Evolutionary conservation across 2,113 vertebrate genomes (phyloP).

Genomic region (Triplophysa siluroides): DNA sequence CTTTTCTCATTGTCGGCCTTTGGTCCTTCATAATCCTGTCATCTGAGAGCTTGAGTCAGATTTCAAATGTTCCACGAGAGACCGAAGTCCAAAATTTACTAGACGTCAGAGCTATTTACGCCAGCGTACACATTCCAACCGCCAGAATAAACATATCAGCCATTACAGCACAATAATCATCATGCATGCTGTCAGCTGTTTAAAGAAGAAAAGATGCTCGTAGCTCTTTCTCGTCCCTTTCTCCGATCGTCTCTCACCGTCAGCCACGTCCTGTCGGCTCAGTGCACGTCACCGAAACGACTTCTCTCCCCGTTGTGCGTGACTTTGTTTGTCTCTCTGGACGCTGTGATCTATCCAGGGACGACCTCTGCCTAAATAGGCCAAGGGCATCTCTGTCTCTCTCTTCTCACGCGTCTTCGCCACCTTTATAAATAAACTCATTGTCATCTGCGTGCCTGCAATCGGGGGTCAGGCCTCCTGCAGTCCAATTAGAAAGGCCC

Average conservation of each 20-base stretch:
- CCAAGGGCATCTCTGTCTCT: slow-evolving; percentile 40
- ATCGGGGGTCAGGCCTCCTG: slow-evolving; percentile 5
- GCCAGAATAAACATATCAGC: neutral
- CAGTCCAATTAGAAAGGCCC: slow-evolving; percentile 38
- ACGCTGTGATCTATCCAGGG: slow-evolving; percentile 29
- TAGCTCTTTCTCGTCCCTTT: neutral
- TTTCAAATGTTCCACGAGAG: slow-evolving; percentile 18
- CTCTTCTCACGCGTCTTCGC: slow-evolving; percentile 5
- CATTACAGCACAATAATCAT: neutral
- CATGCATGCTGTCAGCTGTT: neutral
- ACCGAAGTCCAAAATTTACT: neutral
- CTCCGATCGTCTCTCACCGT: slow-evolving; percentile 18
- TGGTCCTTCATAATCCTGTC: slow-evolving; percentile 12
- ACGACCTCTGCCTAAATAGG: slow-evolving; percentile 46
- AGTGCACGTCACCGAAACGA: slow-evolving; percentile 27
- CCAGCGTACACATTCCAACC: neutral
- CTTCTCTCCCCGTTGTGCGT: neutral
- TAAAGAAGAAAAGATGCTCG: no score
- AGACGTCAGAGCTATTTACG: neutral
- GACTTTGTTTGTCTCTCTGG: neutral
- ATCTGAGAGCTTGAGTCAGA: neutral
- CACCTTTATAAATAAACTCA: slow-evolving; percentile 46
- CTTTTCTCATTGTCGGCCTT: neutral
- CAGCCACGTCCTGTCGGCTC: slow-evolving; percentile 24
- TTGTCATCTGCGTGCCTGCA: slow-evolving; percentile 2